Percentiles rank a stretch among this genome's conserved stretches.
phyloP scores from a whole-genome alignment of 2,113 vertebrate genomes.

The Coptodon bakossiorum region DNA sequence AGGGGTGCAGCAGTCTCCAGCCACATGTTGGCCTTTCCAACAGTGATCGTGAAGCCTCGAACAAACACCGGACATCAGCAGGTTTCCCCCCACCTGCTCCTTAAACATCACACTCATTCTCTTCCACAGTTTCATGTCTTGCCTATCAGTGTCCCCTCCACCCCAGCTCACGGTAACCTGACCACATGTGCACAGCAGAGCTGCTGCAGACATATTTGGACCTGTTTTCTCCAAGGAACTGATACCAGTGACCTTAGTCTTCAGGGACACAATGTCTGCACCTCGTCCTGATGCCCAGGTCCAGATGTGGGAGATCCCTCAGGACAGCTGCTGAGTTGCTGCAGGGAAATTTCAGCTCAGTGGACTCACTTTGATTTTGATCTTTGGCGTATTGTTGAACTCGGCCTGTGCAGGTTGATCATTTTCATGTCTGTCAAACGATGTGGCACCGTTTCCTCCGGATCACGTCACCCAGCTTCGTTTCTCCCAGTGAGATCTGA shows the following conservation, averaged over 20 bases:
- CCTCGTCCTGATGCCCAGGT: not conserved
- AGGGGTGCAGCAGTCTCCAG: not conserved
- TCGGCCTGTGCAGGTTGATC: too few species aligned
- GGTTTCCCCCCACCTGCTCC: not conserved
- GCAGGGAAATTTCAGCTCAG: not conserved
- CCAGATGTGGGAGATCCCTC: not conserved
- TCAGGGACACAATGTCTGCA: not conserved
- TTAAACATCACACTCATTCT: not conserved
- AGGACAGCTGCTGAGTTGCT: not conserved
- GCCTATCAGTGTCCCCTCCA: not conserved
- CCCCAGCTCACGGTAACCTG: not conserved
- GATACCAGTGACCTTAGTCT: not conserved
- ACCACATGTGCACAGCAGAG: not conserved
- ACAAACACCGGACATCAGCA: not conserved
- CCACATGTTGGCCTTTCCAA: fast-evolving
- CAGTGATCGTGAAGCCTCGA: not conserved
- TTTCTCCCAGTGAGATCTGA: not conserved
- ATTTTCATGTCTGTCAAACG: not conserved
- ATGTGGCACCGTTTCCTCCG: not conserved
- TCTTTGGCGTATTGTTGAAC: not conserved
- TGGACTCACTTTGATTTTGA: not conserved
- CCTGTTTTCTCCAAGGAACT: not conserved
- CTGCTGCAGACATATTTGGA: too few species aligned
- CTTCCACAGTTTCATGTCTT: too few species aligned
- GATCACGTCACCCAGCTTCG: not conserved